Conservation (phyloP, 2,888 invertebrate genomes). For the Podabrus alpinus region DNA sequence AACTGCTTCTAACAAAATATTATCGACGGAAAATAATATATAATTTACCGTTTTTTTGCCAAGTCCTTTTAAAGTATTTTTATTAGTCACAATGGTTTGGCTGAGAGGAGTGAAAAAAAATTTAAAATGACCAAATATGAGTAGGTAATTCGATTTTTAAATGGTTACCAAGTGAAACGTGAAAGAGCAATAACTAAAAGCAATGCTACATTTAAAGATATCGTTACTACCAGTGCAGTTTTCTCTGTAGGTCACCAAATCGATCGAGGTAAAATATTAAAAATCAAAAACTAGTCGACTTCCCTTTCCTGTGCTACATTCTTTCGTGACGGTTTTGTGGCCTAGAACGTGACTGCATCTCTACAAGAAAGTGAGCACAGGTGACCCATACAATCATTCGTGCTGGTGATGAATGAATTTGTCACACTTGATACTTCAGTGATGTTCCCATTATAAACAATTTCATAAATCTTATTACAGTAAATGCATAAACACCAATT, state of each 20-base stretch:
- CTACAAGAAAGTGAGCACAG: constrained; percentile 41
- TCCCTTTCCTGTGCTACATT: constrained; percentile 36
- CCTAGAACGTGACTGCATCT: constrained; percentile 38
- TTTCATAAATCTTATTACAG: neutral
- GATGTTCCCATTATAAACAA: neutral
- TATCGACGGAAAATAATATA: too few relatives aligned
- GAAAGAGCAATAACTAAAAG: neutral
- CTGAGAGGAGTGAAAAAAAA: too few relatives aligned
- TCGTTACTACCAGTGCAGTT: neutral
- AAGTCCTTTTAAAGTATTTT: neutral
- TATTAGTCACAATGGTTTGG: neutral
- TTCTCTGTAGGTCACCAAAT: constrained; percentile 31
- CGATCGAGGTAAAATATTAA: constrained; percentile 23
- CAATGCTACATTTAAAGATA: neutral
- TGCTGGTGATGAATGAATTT: constrained; percentile 4
- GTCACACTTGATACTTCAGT: constrained; percentile 7
- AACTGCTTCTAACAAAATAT: too few relatives aligned
- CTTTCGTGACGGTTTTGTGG: constrained; percentile 26
- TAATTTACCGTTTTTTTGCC: too few relatives aligned
- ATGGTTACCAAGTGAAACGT: neutral
- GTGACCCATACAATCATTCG: constrained; percentile 32
- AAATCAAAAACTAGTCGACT: constrained; percentile 29
- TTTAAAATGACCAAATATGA: neutral
- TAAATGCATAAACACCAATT: neutral
- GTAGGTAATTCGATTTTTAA: neutral